Evolutionary conservation across 1,140 invertebrate genomes (phyloP).

Genomic region (Drosophila sproati): DNA sequence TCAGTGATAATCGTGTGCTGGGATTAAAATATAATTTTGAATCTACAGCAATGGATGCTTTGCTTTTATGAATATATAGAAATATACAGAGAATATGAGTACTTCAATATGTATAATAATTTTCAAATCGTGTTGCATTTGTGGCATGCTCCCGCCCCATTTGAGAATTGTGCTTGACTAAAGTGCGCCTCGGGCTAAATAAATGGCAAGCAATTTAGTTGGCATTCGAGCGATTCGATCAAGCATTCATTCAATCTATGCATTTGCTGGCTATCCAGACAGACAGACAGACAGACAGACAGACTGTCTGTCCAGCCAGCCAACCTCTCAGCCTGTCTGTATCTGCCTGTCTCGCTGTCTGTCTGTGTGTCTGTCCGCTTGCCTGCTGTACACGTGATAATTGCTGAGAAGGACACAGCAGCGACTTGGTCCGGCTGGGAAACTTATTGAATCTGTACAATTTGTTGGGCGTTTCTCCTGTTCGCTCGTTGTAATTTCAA

Average conservation of each 20-base stretch:
- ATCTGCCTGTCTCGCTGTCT: not conserved
- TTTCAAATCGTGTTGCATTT: conserved; percentile 28
- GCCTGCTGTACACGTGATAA: conserved; percentile 57
- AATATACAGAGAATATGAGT: not conserved
- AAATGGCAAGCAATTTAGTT: conserved; percentile 53
- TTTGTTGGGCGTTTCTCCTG: conserved; percentile 55
- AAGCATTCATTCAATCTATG: conserved; percentile 44
- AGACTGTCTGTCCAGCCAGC: conserved; percentile 4
- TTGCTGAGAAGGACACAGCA: conserved; percentile 45
- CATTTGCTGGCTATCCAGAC: conserved; percentile 5
- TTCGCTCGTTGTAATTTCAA: conserved; percentile 63
- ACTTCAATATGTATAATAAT: conserved; percentile 14
- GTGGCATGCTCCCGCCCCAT: not conserved
- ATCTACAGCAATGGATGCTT: not conserved
- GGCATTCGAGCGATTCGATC: conserved; percentile 50
- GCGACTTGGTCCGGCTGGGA: conserved; percentile 22
- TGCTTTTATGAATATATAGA: not conserved
- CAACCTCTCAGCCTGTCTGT: not conserved
- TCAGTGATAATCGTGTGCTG: not conserved
- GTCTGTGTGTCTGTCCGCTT: conserved; percentile 4
- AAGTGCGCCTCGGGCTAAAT: conserved; percentile 15
- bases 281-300: not conserved
- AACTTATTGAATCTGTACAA: conserved; percentile 80
- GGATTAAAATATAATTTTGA: not conserved
- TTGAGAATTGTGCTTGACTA: not conserved